Conservation (phyloP, 1,140 invertebrate species). For the Calliphora vicina region DNA sequence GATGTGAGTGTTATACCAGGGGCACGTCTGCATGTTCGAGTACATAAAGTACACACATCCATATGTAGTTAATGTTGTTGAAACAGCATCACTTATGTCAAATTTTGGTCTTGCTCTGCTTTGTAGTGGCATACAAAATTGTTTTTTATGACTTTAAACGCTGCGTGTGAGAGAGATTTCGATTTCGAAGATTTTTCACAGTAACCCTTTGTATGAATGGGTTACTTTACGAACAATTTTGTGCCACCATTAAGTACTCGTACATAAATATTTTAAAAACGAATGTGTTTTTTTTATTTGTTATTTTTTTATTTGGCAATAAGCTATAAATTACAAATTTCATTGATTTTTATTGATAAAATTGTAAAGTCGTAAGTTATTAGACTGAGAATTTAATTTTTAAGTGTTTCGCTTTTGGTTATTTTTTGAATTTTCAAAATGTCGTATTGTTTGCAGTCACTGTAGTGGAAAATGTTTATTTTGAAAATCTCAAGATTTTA, state of each 20-base stretch:
- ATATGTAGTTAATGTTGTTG: background rate
- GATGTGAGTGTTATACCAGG: too few relatives aligned
- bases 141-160: constrained; percentile 53
- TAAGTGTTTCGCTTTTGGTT: constrained; percentile 13
- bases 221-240: background rate
- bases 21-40: background rate
- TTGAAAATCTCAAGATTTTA: background rate
- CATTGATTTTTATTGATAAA: background rate
- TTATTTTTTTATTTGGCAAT: constrained; percentile 14
- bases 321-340: constrained; percentile 27
- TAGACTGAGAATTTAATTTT: constrained; percentile 8
- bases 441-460: background rate
- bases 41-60: too few relatives aligned
- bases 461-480: constrained; percentile 1
- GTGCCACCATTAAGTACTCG: background rate
- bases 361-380: constrained; percentile 23
- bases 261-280: background rate
- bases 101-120: constrained; percentile 62
- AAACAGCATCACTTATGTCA: constrained; percentile 46
- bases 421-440: background rate
- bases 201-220: background rate
- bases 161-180: background rate
- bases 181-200: background rate
- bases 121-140: constrained; percentile 63
- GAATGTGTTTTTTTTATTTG: constrained; percentile 24